Percentiles rank a stretch among this genome's conserved stretches.
phyloP scores from a whole-genome alignment of 2,888 invertebrate species.

The Esperia sulphurella region DNA sequence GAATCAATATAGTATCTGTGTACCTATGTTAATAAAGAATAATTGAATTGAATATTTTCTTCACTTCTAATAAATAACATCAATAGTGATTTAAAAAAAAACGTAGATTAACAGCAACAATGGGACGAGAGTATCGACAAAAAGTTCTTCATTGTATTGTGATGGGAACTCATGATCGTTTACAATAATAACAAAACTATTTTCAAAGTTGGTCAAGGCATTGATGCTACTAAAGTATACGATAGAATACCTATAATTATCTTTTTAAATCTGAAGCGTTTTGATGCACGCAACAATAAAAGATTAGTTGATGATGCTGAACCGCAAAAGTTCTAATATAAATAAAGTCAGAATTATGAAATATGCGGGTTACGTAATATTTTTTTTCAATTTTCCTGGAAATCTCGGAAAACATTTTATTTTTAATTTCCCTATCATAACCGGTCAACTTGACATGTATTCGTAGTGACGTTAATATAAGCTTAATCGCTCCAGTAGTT shows the following conservation, averaged over 20 bases:
- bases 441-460: too few relatives aligned
- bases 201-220: conserved; percentile 39
- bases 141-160: conserved; percentile 33
- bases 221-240: conserved; percentile 14
- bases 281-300: conserved; percentile 4
- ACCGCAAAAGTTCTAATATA: not conserved
- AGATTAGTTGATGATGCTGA: not conserved
- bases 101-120: conserved; percentile 29
- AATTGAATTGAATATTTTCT: not conserved
- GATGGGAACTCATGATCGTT: conserved; percentile 29
- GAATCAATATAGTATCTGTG: too few relatives aligned
- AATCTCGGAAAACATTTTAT: too few relatives aligned
- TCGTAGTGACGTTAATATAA: too few relatives aligned
- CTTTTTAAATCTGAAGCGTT: conserved; percentile 3
- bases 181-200: conserved; percentile 24
- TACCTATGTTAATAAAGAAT: too few relatives aligned
- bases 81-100: conserved; percentile 11
- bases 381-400: too few relatives aligned
- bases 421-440: too few relatives aligned
- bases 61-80: not conserved
- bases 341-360: too few relatives aligned
- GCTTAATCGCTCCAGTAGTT: too few relatives aligned
- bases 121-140: conserved; percentile 30
- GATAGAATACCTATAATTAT: conserved; percentile 6
- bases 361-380: too few relatives aligned